Base-by-base conservation (phyloP, 1,140 invertebrate genomes). In the Eulimnadia texana region DNA sequence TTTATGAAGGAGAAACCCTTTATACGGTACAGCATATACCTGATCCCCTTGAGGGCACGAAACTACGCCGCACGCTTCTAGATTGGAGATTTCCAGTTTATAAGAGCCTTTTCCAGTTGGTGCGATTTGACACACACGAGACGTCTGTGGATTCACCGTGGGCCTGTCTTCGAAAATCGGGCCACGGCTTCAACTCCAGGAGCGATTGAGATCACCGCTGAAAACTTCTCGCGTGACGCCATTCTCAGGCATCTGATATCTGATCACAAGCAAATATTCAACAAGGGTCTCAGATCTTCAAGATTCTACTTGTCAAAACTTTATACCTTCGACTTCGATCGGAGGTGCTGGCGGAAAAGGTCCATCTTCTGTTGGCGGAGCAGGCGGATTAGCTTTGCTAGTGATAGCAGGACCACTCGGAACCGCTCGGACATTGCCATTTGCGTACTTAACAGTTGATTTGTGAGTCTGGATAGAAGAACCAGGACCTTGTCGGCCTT, bases 231-330 rank as follows among this genome's bases (percentile, higher is more conserved):
- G 6, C 58, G 42, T 3, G 62, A 60, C 2, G 62, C 2, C 62
- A 63, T 63, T 60, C 59, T 63, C 62, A 63, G 50, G 42, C 62
- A 63, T 9, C 55, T 24, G 16, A 63, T 63, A 29, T 63, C 62
- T 63, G 33, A 19, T 52, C 24, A 1, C 42, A 28, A 25, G 25
- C 22, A n/a, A 60, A 60, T 16, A n/a, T 23, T 59, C 20, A 9
- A 59, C 19, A 50, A 2, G 23, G 9, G 22, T 20, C 20, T 1
- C 19, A 59, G 23, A 10, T 49, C 20, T 42, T 42, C n/a, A n/a
- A n/a, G 9, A 58, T 47, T n/a, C 27, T 16, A 1, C 27, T 16
- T 10, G 24, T 23, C 47, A 24, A 57, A 54, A 54, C 16, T 19
- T n/a, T n/a, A 29, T 33, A 57, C 55, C 55, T 16, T 23, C 22